Evolutionary conservation across 2,888 invertebrate genomes (phyloP), one percentile per base, ranked within the genome.

Genomic region (Acanthacorydalis orientalis): DNA sequence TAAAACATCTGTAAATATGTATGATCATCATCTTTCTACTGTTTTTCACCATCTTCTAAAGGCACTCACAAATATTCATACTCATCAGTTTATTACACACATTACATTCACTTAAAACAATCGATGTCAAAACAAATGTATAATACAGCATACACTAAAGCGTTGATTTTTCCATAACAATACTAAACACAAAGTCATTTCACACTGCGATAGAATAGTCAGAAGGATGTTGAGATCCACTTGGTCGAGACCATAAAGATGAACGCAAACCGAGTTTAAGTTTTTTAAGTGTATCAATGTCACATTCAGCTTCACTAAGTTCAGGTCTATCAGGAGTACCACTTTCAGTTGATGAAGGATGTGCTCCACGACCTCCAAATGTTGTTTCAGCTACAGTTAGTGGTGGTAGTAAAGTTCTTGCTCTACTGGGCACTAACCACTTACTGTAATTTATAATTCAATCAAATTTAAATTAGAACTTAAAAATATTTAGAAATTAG

Each of bases 121-220:
- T 23, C 6, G 23, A 23, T 23, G 23, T 37, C 10, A 37, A 37
- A 37, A 6, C 6, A 23, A 37, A 4, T 10, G 7, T 7, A 37
- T 6, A 12, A 37, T 12, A 37, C 37, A 12, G 14, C n/a, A 37
- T 37, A 37, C 37, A 37, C 37, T 37, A 14, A 12, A 37, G 37
- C 37, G 10, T 37, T 37, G n/a, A 14, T 37, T 14, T 14, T 37
- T 23, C 23, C 23, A 23, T 23, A 23, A 23, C 23, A 23, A 23
- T 23, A 23, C 23, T 23, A 23, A 23, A 23, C 23, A 23, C 23
- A 23, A 23, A 23, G 23, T 23, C 23, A 14, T 31, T 60, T 74
- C 76, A 81, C 63, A 82, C 81, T 53, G 81, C 80, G 66, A 81
- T 81, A 51, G 81, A 81, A 62, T 81, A 81, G 65, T 81, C 81